A percentile compares a stretch with the other conserved stretches of the same genome.
These are phyloP conservation scores for Spongilla lacustris DNA, from an alignment of 37 sponge, comb jelly and placozoan genomes.

Conservation along the genomic window DNA sequence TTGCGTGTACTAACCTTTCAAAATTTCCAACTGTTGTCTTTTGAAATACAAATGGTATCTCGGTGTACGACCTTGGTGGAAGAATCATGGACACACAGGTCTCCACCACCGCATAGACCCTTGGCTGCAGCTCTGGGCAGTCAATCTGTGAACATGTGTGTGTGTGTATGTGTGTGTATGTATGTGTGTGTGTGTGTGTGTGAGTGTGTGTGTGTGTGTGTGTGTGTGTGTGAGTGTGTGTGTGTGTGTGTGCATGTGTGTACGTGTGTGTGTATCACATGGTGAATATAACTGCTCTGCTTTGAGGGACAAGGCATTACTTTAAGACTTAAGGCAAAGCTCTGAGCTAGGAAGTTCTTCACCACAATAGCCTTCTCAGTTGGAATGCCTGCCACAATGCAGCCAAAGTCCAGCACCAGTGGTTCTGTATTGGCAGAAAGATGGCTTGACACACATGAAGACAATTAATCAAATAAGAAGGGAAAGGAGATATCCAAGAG, in stretches of 20 bases:
- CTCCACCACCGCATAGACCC: background rate
- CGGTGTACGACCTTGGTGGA: slow-evolving; percentile 11
- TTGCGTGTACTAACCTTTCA: slow-evolving; percentile 16
- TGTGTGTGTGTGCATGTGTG: too few species aligned
- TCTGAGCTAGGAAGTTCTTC: slow-evolving; percentile 23
- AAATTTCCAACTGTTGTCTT: slow-evolving; percentile 5
- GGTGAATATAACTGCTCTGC: too few species aligned
- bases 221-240: too few species aligned
- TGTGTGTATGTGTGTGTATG: too few species aligned
- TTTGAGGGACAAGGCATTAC: too few species aligned
- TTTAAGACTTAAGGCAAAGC: slow-evolving; percentile 36
- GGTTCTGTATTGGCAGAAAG: slow-evolving; percentile 35
- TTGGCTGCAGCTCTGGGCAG: background rate
- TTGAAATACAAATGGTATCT: slow-evolving; percentile 7
- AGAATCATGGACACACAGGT: slow-evolving; percentile 5
- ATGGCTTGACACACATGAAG: too few species aligned
- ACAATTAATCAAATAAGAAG: background rate
- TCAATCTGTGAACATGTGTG: too few species aligned
- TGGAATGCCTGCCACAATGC: slow-evolving; percentile 10
- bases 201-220: too few species aligned
- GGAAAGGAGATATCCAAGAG: too few species aligned
- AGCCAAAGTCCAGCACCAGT: slow-evolving; percentile 31
- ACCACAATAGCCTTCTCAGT: slow-evolving; percentile 4
- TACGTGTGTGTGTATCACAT: too few species aligned
- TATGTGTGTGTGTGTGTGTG: too few species aligned